A percentile compares a stretch with the other conserved stretches of the same genome.
Conservation (phyloP, 1,140 invertebrate genomes). For the Cheumatopsyche charites region DNA sequence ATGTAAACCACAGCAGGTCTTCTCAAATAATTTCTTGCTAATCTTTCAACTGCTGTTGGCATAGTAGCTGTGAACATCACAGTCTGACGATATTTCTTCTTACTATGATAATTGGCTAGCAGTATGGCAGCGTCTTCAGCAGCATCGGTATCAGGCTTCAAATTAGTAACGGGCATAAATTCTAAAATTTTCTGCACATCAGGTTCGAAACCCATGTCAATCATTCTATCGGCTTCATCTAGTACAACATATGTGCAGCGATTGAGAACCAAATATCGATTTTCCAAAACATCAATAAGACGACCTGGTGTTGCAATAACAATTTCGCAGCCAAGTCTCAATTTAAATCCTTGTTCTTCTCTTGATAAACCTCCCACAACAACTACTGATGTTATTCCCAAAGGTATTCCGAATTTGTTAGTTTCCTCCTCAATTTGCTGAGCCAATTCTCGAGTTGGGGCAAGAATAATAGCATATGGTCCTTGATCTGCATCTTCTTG, state of each 20-base stretch:
- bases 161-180: conserved; percentile 97
- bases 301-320: conserved; percentile 99
- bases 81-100: conserved; percentile 98
- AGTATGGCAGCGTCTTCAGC: conserved; percentile 94
- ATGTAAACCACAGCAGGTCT: conserved; percentile 98
- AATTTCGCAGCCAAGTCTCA: conserved; percentile 98
- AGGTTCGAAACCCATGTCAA: conserved; percentile 99
- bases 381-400: conserved; percentile 96
- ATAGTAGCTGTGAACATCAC: conserved; percentile 99
- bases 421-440: conserved; percentile 99
- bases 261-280: conserved; percentile 94
- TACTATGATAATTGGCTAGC: conserved; percentile 93
- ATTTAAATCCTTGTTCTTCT: conserved; percentile 97
- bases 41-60: conserved; percentile 95
- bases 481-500: conserved; percentile 93
- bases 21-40: conserved; percentile 93
- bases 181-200: conserved; percentile 98
- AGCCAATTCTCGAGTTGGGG: conserved; percentile 97
- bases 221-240: conserved; percentile 98
- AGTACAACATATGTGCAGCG: conserved; percentile 95
- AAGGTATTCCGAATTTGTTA: conserved; percentile 93
- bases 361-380: conserved; percentile 97
- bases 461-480: conserved; percentile 99
- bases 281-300: conserved; percentile 98
- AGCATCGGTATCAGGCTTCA: conserved; percentile 98